phyloP scores from a whole-genome alignment of 2,113 vertebrate species.

The Bagarius yarrelli region DNA sequence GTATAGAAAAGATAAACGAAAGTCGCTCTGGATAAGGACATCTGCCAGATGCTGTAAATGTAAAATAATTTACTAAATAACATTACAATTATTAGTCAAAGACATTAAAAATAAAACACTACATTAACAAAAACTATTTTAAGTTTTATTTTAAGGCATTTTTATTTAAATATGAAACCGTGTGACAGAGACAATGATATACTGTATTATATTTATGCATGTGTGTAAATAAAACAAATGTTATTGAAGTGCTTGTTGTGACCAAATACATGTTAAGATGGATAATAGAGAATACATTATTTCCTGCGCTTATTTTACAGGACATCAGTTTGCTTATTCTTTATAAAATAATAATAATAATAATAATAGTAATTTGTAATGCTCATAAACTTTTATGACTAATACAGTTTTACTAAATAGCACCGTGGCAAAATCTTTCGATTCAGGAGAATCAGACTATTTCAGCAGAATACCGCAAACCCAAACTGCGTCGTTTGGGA shows the following conservation, averaged over 20 bases:
- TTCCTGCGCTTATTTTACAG: background rate
- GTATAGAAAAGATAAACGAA: too few relatives aligned
- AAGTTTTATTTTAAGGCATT: constrained; percentile 15
- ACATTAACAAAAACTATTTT: background rate
- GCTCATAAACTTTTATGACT: background rate
- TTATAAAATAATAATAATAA: background rate
- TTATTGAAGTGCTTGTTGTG: background rate
- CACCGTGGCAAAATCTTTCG: background rate
- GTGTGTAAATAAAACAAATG: background rate
- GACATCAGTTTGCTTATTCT: background rate
- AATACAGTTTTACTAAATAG: constrained; percentile 2
- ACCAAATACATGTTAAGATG: background rate
- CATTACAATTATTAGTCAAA: background rate
- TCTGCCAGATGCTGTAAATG: too few relatives aligned
- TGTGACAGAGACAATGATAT: constrained; percentile 8
- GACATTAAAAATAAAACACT: background rate
- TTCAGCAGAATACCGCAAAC: constrained; percentile 18
- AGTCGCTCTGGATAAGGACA: too few relatives aligned
- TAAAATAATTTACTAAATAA: too few relatives aligned
- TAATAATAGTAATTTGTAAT: background rate
- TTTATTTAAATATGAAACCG: constrained; percentile 25
- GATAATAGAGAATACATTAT: background rate
- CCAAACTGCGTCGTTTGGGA: constrained; percentile 50
- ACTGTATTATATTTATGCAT: background rate
- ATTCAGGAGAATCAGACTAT: too few relatives aligned